These are phyloP conservation scores for Drosophila littoralis DNA, from an alignment of 1,140 invertebrate species.

Conservation along the genomic window DNA sequence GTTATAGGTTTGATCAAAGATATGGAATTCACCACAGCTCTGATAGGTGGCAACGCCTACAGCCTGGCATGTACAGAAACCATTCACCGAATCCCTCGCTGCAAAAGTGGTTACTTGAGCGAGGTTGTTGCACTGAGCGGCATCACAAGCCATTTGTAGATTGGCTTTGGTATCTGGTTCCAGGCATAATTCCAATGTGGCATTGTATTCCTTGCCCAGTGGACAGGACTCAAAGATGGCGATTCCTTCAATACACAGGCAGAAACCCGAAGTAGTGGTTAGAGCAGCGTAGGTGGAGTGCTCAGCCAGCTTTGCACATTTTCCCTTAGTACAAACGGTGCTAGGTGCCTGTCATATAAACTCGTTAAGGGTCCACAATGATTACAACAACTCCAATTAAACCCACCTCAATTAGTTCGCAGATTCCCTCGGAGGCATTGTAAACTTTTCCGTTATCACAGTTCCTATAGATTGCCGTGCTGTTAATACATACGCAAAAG, in stretches of 20 bases:
- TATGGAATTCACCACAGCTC: slow-evolving; percentile 38
- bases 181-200: background rate
- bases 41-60: slow-evolving; percentile 19
- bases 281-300: slow-evolving; percentile 28
- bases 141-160: slow-evolving; percentile 24
- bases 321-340: slow-evolving; percentile 32
- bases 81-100: slow-evolving; percentile 35
- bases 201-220: background rate
- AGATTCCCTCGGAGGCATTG: background rate
- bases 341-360: slow-evolving; percentile 44
- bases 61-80: slow-evolving; percentile 52
- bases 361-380: background rate
- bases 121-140: slow-evolving; percentile 12
- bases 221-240: slow-evolving; percentile 36
- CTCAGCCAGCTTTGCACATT: slow-evolving; percentile 19
- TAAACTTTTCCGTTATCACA: slow-evolving; percentile 38
- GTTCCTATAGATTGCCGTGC: background rate
- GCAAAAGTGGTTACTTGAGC: slow-evolving; percentile 17
- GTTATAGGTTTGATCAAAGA: slow-evolving; percentile 23
- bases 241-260: slow-evolving; percentile 34
- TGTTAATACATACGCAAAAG: slow-evolving; percentile 49
- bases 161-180: background rate
- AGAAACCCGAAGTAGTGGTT: slow-evolving; percentile 50
- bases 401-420: slow-evolving; percentile 34
- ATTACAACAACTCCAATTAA: too few relatives aligned